Evolutionary conservation across 1,140 invertebrate genomes (phyloP).

Genomic region (Uloborus diversus): DNA sequence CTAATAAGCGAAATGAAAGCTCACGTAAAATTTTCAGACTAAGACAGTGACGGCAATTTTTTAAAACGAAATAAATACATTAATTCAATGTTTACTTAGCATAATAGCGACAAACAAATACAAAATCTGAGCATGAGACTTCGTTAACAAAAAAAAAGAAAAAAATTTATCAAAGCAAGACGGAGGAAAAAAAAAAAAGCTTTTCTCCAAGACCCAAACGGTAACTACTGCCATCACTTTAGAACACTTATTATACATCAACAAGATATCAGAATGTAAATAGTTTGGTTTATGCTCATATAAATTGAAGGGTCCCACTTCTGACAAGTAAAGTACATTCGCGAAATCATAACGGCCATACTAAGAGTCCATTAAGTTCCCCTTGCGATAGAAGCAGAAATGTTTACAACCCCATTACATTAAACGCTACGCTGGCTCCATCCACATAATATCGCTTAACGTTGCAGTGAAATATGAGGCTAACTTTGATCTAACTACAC

Average conservation of each 20-base stretch:
- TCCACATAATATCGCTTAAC: not conserved
- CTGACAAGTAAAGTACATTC: not conserved
- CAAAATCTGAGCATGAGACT: no score
- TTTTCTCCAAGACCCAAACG: no score
- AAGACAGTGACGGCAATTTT: no score
- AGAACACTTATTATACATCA: not conserved
- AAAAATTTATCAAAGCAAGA: no score
- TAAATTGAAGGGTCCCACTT: not conserved
- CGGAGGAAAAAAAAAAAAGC: no score
- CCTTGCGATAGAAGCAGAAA: constrained; percentile 13
- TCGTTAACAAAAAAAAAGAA: no score
- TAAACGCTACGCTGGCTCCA: constrained; percentile 14
- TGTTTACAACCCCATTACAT: constrained; percentile 33
- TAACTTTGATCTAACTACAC: not conserved
- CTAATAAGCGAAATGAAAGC: no score
- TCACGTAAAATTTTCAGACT: no score
- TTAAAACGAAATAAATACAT: no score
- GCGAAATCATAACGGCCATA: constrained; percentile 7
- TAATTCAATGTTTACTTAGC: no score
- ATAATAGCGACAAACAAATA: no score
- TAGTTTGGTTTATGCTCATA: not conserved
- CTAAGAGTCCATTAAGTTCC: constrained; percentile 16
- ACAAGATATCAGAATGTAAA: not conserved
- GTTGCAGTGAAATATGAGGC: not conserved
- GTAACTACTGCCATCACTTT: no score